Conservation (phyloP, 2,797 vertebrate genomes). For the Cichlasoma orientale region DNA sequence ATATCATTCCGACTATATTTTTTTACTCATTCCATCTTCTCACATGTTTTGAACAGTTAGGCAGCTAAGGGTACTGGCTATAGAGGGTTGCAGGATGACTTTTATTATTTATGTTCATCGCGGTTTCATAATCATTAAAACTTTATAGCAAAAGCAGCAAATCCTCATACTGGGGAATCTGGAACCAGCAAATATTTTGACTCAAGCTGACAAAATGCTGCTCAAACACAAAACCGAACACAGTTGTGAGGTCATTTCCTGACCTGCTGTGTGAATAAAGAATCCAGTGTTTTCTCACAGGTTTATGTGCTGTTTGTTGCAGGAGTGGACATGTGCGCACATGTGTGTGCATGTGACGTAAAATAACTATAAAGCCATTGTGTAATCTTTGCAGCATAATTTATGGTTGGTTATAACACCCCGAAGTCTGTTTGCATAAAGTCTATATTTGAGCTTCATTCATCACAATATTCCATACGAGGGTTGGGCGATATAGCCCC, state of each 20-base stretch:
- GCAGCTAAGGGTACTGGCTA: too few relatives aligned
- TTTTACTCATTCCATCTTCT: too few relatives aligned
- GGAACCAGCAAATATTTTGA: neutral
- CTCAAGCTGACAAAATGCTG: fast-evolving
- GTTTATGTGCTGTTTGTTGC: neutral
- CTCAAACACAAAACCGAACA: neutral
- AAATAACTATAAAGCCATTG: neutral
- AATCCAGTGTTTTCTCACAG: neutral
- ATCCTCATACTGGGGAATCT: neutral
- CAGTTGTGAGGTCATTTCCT: neutral
- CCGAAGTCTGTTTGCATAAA: neutral
- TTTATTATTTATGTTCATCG: too few relatives aligned
- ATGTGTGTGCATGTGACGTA: neutral
- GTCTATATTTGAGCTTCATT: neutral
- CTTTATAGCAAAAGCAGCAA: neutral
- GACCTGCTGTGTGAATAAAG: neutral
- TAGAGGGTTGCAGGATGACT: too few relatives aligned
- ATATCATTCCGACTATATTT: too few relatives aligned
- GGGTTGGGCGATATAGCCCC: neutral
- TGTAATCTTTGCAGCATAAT: neutral
- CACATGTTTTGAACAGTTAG: neutral
- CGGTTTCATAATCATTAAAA: neutral
- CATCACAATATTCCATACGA: neutral
- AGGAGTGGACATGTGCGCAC: neutral
- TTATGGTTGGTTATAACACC: neutral